Conservation (phyloP, 2,113 vertebrate species). For the Sebastes schlegelii region DNA sequence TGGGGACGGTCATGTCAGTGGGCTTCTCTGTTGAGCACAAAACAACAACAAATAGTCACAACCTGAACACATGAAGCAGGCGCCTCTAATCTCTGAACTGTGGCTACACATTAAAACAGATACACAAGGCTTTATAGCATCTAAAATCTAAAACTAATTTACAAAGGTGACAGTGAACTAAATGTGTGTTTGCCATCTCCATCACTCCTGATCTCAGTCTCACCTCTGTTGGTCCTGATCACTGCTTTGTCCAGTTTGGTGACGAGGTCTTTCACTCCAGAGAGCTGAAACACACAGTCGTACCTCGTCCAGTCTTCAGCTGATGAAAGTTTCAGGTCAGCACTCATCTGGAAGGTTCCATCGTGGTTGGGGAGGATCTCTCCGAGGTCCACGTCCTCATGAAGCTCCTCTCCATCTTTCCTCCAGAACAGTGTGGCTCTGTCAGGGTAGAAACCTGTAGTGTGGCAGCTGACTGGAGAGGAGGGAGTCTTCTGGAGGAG, state of each 20-base stretch:
- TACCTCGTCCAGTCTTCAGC: conserved; percentile 31
- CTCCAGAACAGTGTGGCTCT: too few relatives aligned
- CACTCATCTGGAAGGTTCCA: conserved; percentile 66
- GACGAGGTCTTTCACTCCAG: background rate
- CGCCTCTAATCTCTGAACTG: too few relatives aligned
- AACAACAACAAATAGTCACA: background rate
- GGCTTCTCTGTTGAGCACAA: conserved; percentile 7
- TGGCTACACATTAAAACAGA: too few relatives aligned
- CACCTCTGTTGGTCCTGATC: conserved; percentile 39
- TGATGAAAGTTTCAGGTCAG: conserved; percentile 14
- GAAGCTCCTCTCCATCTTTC: conserved; percentile 40
- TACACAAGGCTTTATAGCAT: too few relatives aligned
- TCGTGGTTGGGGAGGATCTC: conserved; percentile 65
- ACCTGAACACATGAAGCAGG: conserved; percentile 3
- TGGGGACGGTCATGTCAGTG: too few relatives aligned
- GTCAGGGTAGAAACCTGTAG: too few relatives aligned
- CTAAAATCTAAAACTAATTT: too few relatives aligned
- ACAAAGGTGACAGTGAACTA: background rate
- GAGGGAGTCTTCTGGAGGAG: too few relatives aligned
- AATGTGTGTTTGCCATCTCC: background rate
- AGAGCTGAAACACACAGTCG: conserved; percentile 49
- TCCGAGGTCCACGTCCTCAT: conserved; percentile 51
- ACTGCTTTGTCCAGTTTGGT: conserved; percentile 25
- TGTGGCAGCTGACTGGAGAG: too few relatives aligned
- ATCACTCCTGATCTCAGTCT: background rate